Conservation (phyloP, 2,113 vertebrate species). For the Garra rufa region DNA sequence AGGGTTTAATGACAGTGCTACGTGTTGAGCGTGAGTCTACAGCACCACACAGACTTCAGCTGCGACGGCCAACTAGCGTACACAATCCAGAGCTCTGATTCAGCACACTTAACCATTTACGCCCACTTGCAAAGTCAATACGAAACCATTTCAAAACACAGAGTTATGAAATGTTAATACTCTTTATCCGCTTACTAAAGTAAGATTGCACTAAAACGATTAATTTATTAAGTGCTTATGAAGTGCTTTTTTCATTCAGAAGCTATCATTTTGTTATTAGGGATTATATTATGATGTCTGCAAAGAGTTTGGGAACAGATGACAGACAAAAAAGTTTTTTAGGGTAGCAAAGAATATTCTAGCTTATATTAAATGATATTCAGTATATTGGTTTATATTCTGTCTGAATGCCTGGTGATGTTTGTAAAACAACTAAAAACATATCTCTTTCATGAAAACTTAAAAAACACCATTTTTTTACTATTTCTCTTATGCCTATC, state of each 20-base stretch:
- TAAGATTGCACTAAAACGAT: not conserved
- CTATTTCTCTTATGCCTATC: not conserved
- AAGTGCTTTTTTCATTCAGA: too few species aligned
- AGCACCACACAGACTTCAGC: slow-evolving; percentile 59
- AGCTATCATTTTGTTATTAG: too few species aligned
- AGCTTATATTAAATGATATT: not conserved
- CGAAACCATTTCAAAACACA: not conserved
- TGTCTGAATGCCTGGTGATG: too few species aligned
- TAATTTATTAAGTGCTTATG: too few species aligned
- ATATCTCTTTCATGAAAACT: not conserved
- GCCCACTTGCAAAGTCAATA: not conserved
- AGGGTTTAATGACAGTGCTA: slow-evolving; percentile 86
- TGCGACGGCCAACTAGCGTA: not conserved
- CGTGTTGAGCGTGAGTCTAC: slow-evolving; percentile 86
- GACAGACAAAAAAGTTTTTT: not conserved
- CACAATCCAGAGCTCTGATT: slow-evolving; percentile 23
- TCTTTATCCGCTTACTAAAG: not conserved
- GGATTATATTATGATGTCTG: not conserved
- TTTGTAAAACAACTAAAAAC: too few species aligned
- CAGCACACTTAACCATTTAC: slow-evolving; percentile 5
- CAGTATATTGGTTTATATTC: too few species aligned
- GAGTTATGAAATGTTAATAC: not conserved
- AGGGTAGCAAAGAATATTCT: not conserved
- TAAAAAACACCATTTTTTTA: not conserved
- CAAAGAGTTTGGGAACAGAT: not conserved